A percentile compares a stretch with the other conserved stretches of the same genome.
Evolutionary conservation across 2,797 vertebrate species (phyloP).

Genomic region (Enteromius trimaculatus): DNA sequence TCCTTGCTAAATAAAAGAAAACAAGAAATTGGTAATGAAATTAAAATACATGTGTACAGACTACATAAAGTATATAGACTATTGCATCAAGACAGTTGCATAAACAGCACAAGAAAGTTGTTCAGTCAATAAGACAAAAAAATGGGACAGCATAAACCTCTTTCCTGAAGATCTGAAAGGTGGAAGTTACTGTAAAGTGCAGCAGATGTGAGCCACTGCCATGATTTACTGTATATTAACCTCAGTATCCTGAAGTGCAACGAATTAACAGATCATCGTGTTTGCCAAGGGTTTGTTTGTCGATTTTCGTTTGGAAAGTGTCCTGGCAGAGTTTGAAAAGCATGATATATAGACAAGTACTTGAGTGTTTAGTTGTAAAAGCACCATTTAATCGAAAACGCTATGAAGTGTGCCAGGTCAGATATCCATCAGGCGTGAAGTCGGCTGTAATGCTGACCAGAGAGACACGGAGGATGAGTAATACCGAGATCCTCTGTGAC

Average conservation of each 20-base stretch:
- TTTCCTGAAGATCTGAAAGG: neutral
- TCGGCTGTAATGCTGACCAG: slow-evolving; percentile 16
- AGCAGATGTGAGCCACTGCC: neutral
- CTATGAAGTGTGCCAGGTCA: slow-evolving; percentile 37
- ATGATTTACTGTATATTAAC: neutral
- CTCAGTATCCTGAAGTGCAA: neutral
- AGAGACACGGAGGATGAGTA: slow-evolving; percentile 44
- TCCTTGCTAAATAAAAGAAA: neutral
- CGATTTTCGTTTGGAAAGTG: slow-evolving; percentile 16
- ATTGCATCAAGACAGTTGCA: neutral
- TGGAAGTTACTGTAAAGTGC: neutral
- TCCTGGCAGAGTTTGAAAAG: slow-evolving; percentile 39
- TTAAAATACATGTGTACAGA: neutral
- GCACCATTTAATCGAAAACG: slow-evolving; percentile 28
- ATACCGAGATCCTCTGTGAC: slow-evolving; percentile 6
- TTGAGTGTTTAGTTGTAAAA: slow-evolving; percentile 34
- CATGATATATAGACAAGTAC: slow-evolving; percentile 34
- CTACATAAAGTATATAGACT: neutral
- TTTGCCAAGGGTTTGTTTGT: neutral
- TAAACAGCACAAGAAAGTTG: neutral
- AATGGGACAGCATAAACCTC: neutral
- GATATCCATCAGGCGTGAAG: slow-evolving; percentile 42
- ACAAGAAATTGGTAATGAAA: neutral
- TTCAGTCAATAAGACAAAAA: neutral
- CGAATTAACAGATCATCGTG: neutral